These are phyloP conservation scores for Tragelaphus imberbis DNA, from an alignment of 2,113 vertebrate genomes.

Conservation along the genomic window DNA sequence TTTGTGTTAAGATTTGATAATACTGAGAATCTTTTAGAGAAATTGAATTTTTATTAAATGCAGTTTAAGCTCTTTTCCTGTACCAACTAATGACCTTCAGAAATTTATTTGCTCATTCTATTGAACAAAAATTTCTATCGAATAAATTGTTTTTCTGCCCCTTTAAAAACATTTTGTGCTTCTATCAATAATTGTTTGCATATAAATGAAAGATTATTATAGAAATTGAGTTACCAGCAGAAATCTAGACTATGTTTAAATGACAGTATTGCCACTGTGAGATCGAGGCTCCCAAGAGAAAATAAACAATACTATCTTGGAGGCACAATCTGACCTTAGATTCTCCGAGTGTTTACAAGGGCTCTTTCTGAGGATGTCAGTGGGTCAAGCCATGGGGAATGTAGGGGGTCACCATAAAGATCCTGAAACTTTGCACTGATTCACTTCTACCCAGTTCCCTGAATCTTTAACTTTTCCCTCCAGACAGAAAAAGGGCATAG, in stretches of 20 bases:
- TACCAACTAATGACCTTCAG: constrained; percentile 7
- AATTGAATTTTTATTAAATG: constrained; percentile 31
- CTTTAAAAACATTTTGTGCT: neutral
- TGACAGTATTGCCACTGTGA: neutral
- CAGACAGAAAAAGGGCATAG: too few species aligned
- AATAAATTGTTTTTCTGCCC: neutral
- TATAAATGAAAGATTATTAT: constrained; percentile 28
- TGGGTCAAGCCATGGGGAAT: neutral
- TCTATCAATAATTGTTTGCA: constrained; percentile 27
- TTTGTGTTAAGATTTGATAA: constrained; percentile 35
- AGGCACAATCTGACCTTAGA: neutral
- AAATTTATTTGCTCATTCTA: constrained; percentile 41
- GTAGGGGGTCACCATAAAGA: neutral
- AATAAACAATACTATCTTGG: neutral
- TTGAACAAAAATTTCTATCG: neutral
- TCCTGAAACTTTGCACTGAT: neutral
- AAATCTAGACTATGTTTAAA: neutral
- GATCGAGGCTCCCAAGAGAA: neutral
- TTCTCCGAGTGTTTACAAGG: neutral
- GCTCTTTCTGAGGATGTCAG: neutral
- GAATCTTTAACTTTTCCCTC: too few species aligned
- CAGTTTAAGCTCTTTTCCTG: neutral
- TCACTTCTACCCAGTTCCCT: too few species aligned
- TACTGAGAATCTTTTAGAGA: neutral
- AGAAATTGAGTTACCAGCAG: constrained; percentile 17